phyloP scores from a whole-genome alignment of 2,888 invertebrate species.

The Rhorus exstirpatorius region DNA sequence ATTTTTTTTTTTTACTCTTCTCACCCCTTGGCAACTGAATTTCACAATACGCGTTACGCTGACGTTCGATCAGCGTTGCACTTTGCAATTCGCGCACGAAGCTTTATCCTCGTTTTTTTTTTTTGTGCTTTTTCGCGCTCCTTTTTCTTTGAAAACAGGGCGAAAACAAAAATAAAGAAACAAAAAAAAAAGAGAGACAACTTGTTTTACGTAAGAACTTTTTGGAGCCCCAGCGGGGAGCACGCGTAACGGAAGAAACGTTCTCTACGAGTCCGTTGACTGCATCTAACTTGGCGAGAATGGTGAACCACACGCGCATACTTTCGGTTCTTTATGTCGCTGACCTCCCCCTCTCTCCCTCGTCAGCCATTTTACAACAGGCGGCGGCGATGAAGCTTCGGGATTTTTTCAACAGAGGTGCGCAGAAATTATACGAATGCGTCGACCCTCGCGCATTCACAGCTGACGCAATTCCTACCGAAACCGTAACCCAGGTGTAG shows the following conservation, averaged over 20 bases:
- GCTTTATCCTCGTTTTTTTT: not conserved
- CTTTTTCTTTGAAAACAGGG: not conserved
- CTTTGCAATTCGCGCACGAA: no score
- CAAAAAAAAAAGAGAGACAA: not conserved
- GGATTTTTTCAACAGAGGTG: slow-evolving; percentile 48
- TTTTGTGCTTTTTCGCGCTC: not conserved
- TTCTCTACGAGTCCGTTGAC: slow-evolving; percentile 70
- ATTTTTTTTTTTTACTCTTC: not conserved
- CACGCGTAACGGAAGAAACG: slow-evolving; percentile 70
- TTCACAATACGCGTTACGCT: slow-evolving; percentile 30
- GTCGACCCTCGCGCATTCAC: slow-evolving; percentile 62
- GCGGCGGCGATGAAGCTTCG: not conserved
- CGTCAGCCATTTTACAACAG: not conserved
- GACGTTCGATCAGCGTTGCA: not conserved
- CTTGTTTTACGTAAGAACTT: slow-evolving; percentile 65
- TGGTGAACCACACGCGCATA: no score
- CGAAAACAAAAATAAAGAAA: slow-evolving; percentile 19
- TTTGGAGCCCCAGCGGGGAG: slow-evolving; percentile 70
- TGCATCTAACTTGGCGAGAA: slow-evolving; percentile 62
- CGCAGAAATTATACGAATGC: slow-evolving; percentile 40
- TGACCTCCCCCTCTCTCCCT: not conserved
- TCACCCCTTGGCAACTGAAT: slow-evolving; percentile 47
- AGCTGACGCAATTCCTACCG: slow-evolving; percentile 72
- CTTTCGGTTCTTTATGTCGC: slow-evolving; percentile 47
- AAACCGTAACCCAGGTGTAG: slow-evolving; percentile 11